A percentile compares a stretch with the other conserved stretches of the same genome.
Conservation (phyloP, 2,113 vertebrate species). For the Caracal caracal region DNA sequence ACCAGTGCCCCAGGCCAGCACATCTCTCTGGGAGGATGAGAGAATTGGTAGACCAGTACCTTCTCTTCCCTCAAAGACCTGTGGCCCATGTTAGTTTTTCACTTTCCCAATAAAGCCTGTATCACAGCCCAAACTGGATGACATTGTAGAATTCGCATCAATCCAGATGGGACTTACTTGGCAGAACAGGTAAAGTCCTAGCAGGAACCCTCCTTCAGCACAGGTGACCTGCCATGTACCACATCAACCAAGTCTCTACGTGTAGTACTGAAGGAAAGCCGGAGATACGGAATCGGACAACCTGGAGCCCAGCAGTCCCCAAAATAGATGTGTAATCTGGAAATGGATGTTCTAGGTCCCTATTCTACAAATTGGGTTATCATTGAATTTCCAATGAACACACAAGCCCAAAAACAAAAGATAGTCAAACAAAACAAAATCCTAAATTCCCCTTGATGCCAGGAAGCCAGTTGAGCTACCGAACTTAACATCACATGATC, state of each 20-base stretch:
- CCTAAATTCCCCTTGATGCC: neutral
- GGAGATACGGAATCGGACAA: neutral
- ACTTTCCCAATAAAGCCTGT: neutral
- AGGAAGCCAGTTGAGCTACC: neutral
- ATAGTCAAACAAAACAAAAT: neutral
- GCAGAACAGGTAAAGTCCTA: neutral
- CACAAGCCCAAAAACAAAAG: neutral
- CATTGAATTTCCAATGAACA: neutral
- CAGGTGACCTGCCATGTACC: neutral
- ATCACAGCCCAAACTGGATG: neutral
- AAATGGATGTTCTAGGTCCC: neutral
- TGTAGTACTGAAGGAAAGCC: neutral
- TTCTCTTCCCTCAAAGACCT: neutral
- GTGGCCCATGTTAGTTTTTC: neutral
- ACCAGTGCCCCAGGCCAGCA: neutral
- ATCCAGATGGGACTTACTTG: neutral
- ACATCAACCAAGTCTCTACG: neutral
- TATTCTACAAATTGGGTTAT: neutral
- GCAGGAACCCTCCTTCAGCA: neutral
- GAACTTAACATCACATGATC: accelerated
- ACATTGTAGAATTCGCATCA: neutral
- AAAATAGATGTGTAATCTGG: neutral
- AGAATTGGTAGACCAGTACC: neutral
- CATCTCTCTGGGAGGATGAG: neutral
- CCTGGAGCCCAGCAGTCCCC: neutral